These are phyloP conservation scores for Melanotaenia maccullochi DNA, from an alignment of 2,797 vertebrate genomes.

Conservation along the genomic window DNA sequence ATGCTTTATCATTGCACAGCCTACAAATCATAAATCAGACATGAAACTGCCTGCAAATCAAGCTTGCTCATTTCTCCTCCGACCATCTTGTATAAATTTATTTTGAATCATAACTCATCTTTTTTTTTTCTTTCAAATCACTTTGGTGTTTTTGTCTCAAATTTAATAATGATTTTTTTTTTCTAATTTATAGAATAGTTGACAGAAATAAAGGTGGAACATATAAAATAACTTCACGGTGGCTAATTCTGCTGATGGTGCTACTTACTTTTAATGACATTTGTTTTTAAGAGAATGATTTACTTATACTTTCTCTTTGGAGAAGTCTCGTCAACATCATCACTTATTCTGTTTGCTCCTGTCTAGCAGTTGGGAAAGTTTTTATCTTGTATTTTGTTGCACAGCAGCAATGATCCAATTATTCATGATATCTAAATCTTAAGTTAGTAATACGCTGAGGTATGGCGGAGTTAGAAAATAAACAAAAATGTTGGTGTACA, in stretches of 20 bases:
- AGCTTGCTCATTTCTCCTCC: slow-evolving; percentile 53
- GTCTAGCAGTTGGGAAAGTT: neutral
- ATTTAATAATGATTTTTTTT: slow-evolving; percentile 62
- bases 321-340: slow-evolving; percentile 16
- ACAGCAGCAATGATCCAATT: slow-evolving; percentile 2
- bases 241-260: slow-evolving; percentile 72
- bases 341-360: slow-evolving; percentile 13
- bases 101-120: slow-evolving; percentile 70
- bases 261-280: slow-evolving; percentile 66
- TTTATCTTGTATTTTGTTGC: slow-evolving; percentile 8
- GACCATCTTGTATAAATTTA: slow-evolving; percentile 41
- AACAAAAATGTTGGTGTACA: neutral
- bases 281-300: slow-evolving; percentile 76
- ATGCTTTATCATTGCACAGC: slow-evolving; percentile 64
- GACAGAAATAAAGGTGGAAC: slow-evolving; percentile 57
- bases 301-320: slow-evolving; percentile 41
- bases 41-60: slow-evolving; percentile 50
- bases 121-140: slow-evolving; percentile 56
- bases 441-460: neutral
- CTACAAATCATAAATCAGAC: neutral
- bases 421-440: neutral
- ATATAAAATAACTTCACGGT: slow-evolving; percentile 67
- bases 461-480: neutral
- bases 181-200: slow-evolving; percentile 73
- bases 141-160: slow-evolving; percentile 62